Conservation (phyloP, 1,140 invertebrate species). For the Aphidius gifuensis region DNA sequence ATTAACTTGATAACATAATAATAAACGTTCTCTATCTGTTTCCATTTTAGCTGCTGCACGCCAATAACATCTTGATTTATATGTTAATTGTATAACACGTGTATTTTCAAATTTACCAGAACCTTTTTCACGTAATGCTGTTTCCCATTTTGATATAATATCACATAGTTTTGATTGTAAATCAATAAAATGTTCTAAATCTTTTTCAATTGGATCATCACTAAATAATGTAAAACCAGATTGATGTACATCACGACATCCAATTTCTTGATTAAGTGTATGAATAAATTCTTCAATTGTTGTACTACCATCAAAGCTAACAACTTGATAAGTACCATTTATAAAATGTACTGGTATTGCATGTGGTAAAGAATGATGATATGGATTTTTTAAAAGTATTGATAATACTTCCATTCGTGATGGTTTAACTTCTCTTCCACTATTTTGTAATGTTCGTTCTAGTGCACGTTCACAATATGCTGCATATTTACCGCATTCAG, state of each 20-base stretch:
- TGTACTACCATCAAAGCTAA: conserved; percentile 94
- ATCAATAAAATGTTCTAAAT: conserved; percentile 86
- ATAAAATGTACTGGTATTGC: conserved; percentile 95
- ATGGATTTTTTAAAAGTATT: conserved; percentile 94
- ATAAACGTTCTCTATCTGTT: conserved; percentile 85
- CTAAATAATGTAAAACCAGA: conserved; percentile 92
- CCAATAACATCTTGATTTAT: conserved; percentile 88
- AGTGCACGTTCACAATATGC: conserved; percentile 91
- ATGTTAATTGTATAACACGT: conserved; percentile 85
- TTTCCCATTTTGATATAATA: conserved; percentile 96
- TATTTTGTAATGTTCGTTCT: conserved; percentile 82
- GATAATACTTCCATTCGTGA: conserved; percentile 95
- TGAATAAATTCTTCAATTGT: conserved; percentile 87
- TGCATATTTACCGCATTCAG: conserved; percentile 93
- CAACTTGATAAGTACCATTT: conserved; percentile 89
- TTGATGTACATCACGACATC: conserved; percentile 78
- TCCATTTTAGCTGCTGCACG: conserved; percentile 79
- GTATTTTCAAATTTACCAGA: conserved; percentile 93
- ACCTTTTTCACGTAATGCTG: conserved; percentile 84
- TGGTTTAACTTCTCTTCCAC: conserved; percentile 83
- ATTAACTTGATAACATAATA: conserved; percentile 90
- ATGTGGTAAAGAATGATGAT: conserved; percentile 93
- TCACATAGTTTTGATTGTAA: conserved; percentile 89
- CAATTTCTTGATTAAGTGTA: conserved; percentile 77
- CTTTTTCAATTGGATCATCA: conserved; percentile 90